Evolutionary conservation across 2,888 invertebrate genomes (phyloP).

Genomic region (Amblyjoppa fuscipennis): DNA sequence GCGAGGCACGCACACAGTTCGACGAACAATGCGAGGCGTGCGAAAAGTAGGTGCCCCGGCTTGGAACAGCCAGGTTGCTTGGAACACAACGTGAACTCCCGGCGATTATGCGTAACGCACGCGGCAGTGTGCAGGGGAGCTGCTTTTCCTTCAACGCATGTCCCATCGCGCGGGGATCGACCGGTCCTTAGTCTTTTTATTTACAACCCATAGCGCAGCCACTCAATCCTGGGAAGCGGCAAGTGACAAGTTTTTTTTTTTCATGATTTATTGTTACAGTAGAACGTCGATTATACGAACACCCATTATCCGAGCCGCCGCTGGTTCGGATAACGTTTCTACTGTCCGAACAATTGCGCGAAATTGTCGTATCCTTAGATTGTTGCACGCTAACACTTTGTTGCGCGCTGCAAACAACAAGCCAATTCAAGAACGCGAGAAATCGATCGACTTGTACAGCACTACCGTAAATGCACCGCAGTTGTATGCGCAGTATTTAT

Average conservation of each 20-base stretch:
- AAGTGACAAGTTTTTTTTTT: not conserved
- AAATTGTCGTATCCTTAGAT: too few relatives aligned
- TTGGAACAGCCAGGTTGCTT: not conserved
- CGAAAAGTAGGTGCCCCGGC: constrained; percentile 55
- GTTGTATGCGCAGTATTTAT: too few relatives aligned
- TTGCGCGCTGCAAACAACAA: too few relatives aligned
- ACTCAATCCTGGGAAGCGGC: not conserved
- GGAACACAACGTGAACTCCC: constrained; percentile 21
- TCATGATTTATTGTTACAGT: too few relatives aligned
- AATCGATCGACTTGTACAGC: too few relatives aligned
- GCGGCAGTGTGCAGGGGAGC: constrained; percentile 20
- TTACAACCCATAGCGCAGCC: not conserved
- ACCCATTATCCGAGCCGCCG: too few relatives aligned
- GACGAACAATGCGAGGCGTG: constrained; percentile 61
- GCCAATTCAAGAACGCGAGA: too few relatives aligned
- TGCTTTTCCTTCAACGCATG: not conserved
- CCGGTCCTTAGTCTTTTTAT: not conserved
- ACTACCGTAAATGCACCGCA: too few relatives aligned
- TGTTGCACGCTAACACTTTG: too few relatives aligned
- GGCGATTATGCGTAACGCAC: constrained; percentile 34
- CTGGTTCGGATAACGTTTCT: too few relatives aligned
- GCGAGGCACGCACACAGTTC: constrained; percentile 41
- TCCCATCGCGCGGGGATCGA: not conserved
- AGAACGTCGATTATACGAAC: too few relatives aligned
- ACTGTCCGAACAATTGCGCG: too few relatives aligned